These are phyloP conservation scores for Ctenodactylus gundi DNA, from an alignment of 2,113 vertebrate genomes.

Conservation along the genomic window DNA sequence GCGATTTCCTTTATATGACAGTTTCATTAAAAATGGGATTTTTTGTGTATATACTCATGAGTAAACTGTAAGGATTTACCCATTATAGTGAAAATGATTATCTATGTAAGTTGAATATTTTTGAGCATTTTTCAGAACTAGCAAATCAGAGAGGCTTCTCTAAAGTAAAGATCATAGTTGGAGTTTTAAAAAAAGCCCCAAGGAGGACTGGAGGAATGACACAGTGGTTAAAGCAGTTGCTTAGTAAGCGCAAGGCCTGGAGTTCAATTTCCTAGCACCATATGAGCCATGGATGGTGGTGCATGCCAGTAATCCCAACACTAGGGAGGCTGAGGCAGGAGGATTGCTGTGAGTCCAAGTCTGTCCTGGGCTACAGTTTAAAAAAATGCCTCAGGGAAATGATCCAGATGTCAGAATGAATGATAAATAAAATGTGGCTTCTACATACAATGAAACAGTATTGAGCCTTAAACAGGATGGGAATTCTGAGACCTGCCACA, in stretches of 20 bases:
- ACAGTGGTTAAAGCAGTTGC: too few species aligned
- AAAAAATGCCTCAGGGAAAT: not conserved
- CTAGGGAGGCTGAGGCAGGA: too few species aligned
- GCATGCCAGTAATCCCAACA: too few species aligned
- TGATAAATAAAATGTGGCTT: not conserved
- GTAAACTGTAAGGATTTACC: conserved; percentile 11
- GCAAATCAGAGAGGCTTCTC: not conserved
- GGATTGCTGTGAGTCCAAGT: too few species aligned
- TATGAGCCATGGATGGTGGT: too few species aligned
- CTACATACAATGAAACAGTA: not conserved
- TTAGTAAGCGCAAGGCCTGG: too few species aligned
- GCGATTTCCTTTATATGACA: conserved; percentile 1
- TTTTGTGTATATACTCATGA: conserved; percentile 27
- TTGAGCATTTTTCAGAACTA: conserved; percentile 29
- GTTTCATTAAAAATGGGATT: conserved; percentile 20
- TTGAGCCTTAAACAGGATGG: not conserved
- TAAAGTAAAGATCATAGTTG: not conserved
- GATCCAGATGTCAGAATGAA: not conserved
- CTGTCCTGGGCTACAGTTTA: too few species aligned
- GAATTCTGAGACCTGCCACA: not conserved
- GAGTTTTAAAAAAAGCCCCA: conserved; percentile 1
- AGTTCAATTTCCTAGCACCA: too few species aligned
- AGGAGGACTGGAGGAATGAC: too few species aligned
- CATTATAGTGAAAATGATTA: conserved; percentile 41
- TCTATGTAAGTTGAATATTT: conserved; percentile 29